Conservation (phyloP, 2,797 vertebrate species). For the Podarcis lilfordi region DNA sequence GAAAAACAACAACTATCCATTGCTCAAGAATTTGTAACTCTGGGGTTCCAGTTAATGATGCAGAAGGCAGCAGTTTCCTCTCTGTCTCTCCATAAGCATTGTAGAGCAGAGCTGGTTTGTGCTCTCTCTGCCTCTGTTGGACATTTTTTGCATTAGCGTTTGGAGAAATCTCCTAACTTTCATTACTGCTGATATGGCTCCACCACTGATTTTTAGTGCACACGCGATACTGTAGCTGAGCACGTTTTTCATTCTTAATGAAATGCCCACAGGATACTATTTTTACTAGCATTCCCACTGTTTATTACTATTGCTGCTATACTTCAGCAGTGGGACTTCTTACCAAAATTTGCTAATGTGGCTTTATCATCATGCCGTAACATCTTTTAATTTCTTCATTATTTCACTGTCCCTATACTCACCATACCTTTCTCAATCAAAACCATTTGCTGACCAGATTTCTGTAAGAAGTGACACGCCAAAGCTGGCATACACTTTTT, state of each 20-base stretch:
- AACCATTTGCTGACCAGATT: not conserved
- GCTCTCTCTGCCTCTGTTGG: not conserved
- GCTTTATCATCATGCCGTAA: not conserved
- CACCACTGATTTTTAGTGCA: fast-evolving
- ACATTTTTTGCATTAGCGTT: not conserved
- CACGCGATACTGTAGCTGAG: not conserved
- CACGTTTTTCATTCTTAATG: conserved; percentile 24
- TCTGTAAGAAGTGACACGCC: not conserved
- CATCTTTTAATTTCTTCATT: not conserved
- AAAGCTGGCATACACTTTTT: not conserved
- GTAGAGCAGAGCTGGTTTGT: not conserved
- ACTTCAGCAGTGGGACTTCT: not conserved
- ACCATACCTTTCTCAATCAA: not conserved
- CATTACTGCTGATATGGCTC: not conserved
- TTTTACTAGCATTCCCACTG: not conserved
- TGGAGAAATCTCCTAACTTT: not conserved
- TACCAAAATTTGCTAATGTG: not conserved
- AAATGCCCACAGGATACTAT: not conserved
- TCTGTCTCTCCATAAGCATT: not conserved
- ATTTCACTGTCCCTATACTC: not conserved
- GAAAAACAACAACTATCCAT: not conserved
- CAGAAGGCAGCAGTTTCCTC: not conserved
- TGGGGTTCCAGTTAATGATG: conserved; percentile 4
- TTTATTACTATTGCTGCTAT: not conserved
- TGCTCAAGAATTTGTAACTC: not conserved